Percentiles rank a stretch among this genome's conserved stretches.
Evolutionary conservation across 1,140 invertebrate genomes (phyloP).

Genomic region (Lasaia peninsularis): DNA sequence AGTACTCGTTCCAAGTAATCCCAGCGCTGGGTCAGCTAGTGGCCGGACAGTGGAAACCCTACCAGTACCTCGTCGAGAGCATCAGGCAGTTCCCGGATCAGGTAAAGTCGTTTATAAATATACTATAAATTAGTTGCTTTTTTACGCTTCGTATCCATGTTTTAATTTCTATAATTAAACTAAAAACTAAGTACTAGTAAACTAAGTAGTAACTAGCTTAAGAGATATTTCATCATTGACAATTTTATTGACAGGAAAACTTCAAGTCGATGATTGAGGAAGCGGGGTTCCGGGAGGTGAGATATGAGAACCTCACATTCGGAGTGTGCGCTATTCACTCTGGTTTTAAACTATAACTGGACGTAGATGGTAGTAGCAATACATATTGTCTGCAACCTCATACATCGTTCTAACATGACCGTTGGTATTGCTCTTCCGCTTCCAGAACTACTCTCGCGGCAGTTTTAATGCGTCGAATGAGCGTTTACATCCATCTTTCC

Average conservation of each 20-base stretch:
- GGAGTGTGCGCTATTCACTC: conserved; percentile 96
- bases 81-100: conserved; percentile 97
- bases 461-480: too few relatives aligned
- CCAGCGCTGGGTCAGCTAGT: conserved; percentile 96
- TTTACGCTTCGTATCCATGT: too few relatives aligned
- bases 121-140: too few relatives aligned
- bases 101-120: too few relatives aligned
- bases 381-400: neutral
- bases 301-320: conserved; percentile 93
- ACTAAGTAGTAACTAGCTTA: too few relatives aligned
- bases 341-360: conserved; percentile 86
- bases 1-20: conserved; percentile 98
- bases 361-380: neutral
- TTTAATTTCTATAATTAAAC: too few relatives aligned
- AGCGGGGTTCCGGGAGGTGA: conserved; percentile 91
- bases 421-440: too few relatives aligned
- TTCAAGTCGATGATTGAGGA: conserved; percentile 93
- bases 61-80: conserved; percentile 99
- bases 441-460: too few relatives aligned
- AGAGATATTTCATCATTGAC: too few relatives aligned
- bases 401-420: neutral
- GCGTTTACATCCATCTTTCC: too few relatives aligned
- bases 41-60: conserved; percentile 97
- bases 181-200: too few relatives aligned
- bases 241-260: conserved; percentile 82